Evolutionary conservation across 2,113 vertebrate genomes (phyloP).

Genomic region (Xyrauchen texanus): DNA sequence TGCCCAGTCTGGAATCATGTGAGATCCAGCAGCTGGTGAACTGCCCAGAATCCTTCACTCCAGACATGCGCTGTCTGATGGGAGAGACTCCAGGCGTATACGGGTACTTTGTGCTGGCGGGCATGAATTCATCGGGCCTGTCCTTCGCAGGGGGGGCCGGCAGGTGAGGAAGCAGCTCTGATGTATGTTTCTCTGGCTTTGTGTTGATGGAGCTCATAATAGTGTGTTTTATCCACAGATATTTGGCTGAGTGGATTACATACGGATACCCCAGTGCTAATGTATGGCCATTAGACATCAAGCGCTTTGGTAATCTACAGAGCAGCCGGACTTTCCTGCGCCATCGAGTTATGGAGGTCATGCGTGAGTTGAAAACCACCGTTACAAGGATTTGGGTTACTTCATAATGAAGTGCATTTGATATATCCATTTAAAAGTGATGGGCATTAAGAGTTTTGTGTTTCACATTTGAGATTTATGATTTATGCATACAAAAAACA

Average conservation of each 20-base stretch:
- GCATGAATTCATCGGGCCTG: slow-evolving; percentile 95
- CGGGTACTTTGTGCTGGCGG: slow-evolving; percentile 90
- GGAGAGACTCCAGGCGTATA: slow-evolving; percentile 83
- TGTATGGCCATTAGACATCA: slow-evolving; percentile 92
- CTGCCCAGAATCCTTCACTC: slow-evolving; percentile 95
- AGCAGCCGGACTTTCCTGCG: slow-evolving; percentile 96
- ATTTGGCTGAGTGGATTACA: slow-evolving; percentile 95
- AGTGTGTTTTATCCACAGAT: slow-evolving; percentile 69
- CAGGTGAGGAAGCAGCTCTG: slow-evolving; percentile 76
- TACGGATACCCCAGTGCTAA: slow-evolving; percentile 89
- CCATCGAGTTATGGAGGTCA: slow-evolving; percentile 98
- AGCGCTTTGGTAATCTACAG: slow-evolving; percentile 92
- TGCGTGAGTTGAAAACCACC: slow-evolving; percentile 82
- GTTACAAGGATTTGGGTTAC: too few relatives aligned
- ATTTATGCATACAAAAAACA: too few relatives aligned
- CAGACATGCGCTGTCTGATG: slow-evolving; percentile 94
- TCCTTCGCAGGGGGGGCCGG: slow-evolving; percentile 92
- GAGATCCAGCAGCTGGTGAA: slow-evolving; percentile 95
- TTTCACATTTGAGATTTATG: too few relatives aligned
- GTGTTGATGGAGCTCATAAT: too few relatives aligned
- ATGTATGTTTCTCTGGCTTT: neutral
- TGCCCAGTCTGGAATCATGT: slow-evolving; percentile 84
- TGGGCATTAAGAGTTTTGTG: too few relatives aligned
- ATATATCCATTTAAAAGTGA: too few relatives aligned
- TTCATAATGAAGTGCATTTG: too few relatives aligned